Evolutionary conservation across 1,140 invertebrate genomes (phyloP).

Genomic region (Phortica variegata): DNA sequence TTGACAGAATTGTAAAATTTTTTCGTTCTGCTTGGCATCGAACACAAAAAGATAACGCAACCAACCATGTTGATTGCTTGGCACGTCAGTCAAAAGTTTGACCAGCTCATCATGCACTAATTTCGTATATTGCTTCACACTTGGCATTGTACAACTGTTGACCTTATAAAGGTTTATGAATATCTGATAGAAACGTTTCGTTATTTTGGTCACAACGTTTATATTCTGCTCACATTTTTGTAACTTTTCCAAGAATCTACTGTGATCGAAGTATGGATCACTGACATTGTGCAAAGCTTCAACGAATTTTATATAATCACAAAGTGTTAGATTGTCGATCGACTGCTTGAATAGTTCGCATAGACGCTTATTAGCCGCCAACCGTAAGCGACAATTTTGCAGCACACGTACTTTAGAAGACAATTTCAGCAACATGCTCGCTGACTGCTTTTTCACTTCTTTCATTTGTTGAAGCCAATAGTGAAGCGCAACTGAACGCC

Average conservation of each 20-base stretch:
- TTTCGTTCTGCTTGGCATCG: background rate
- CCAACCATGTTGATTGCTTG: constrained; percentile 28
- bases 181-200: constrained; percentile 28
- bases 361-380: constrained; percentile 1
- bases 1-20: constrained; percentile 17
- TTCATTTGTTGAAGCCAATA: constrained; percentile 27
- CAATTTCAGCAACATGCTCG: constrained; percentile 23
- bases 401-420: constrained; percentile 27
- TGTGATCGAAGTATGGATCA: constrained; percentile 20
- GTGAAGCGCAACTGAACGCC: constrained; percentile 39
- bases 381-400: constrained; percentile 25
- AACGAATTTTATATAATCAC: constrained; percentile 34
- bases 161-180: background rate
- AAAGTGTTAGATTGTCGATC: constrained; percentile 15
- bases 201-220: constrained; percentile 12
- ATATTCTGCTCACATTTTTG: constrained; percentile 9
- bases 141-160: too few relatives aligned
- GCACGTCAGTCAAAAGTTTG: constrained; percentile 8
- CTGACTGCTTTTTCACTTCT: constrained; percentile 8
- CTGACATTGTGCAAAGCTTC: constrained; percentile 32
- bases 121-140: background rate
- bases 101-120: constrained; percentile 16
- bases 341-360: constrained; percentile 20
- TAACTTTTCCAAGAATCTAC: constrained; percentile 20
- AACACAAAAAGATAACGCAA: constrained; percentile 26